A percentile compares a stretch with the other conserved stretches of the same genome.
phyloP scores from a whole-genome alignment of 2,888 invertebrate species.

The Drosophila lutescens region DNA sequence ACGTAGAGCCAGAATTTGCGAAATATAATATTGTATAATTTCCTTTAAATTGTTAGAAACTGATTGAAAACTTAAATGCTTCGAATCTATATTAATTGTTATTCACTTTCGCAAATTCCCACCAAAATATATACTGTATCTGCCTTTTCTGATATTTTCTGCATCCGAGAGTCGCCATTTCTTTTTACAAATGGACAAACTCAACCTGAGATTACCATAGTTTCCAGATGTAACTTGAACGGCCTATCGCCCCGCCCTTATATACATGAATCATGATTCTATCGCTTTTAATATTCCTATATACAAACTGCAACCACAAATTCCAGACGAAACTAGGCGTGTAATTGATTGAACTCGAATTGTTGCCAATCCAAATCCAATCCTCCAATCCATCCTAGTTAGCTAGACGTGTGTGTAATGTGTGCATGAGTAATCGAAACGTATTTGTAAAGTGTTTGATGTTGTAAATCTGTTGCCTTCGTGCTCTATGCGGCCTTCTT shows the following conservation, averaged over 20 bases:
- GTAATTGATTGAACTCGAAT: slow-evolving; percentile 5
- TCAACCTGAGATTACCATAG: slow-evolving; percentile 1
- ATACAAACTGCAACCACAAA: slow-evolving; percentile 22
- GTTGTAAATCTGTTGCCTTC: slow-evolving; percentile 80
- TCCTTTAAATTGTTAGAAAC: not conserved
- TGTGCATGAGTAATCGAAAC: slow-evolving; percentile 18
- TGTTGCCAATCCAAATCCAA: slow-evolving; percentile 15
- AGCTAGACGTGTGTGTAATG: slow-evolving; percentile 29
- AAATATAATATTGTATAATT: not conserved
- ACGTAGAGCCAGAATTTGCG: not conserved
- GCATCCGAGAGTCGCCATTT: not conserved
- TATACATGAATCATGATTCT: slow-evolving; percentile 24
- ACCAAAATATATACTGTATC: not conserved
- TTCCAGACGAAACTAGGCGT: not conserved
- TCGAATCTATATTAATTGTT: slow-evolving; percentile 2
- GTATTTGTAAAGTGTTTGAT: slow-evolving; percentile 64
- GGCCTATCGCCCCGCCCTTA: not conserved
- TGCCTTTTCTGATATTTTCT: not conserved
- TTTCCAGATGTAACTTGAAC: not conserved
- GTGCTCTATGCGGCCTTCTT: slow-evolving; percentile 79
- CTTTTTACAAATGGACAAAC: not conserved
- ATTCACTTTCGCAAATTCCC: not conserved
- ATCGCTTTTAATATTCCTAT: slow-evolving; percentile 40
- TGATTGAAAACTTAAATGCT: not conserved
- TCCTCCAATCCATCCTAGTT: slow-evolving; percentile 23